Evolutionary conservation across 2,113 vertebrate species (phyloP), one percentile per base, ranked within the genome.

Genomic region (Lophius piscatorius): DNA sequence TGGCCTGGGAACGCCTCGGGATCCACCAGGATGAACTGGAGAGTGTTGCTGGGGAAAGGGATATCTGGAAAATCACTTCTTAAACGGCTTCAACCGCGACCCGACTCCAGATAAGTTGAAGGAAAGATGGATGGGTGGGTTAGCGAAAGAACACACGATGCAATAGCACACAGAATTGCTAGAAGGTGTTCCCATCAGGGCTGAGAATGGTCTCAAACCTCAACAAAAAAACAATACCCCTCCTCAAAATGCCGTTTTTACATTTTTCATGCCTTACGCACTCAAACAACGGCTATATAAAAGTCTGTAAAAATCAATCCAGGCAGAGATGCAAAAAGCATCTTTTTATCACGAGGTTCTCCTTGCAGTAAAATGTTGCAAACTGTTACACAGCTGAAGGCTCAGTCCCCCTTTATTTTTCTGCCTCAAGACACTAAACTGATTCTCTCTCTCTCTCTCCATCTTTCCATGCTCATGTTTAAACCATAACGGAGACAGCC

Each of bases 401-500:
- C 47, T 73, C 42, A 6, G 60, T 48, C 70, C 56, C 40, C 76
- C 48, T 67, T 78, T 69, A 76, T 76, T 69, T 76, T 63, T 52
- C 44, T 42, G 59, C 63, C 78, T 72, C 48, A 56, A 67, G 71
- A 80, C 72, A 68, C 42, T 55, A 49, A 68, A 79, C 60, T 40
- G 39, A 79, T 74, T 80, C 57, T 42, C 39, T 50, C 50, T 31
- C 40, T 62, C 57, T 50, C 55, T 59, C 40, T 77, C 57, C 63
- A 51, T 78, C 78, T 69, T 73, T 61, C 51, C 47, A 5, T 34
- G 41, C 71, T 87, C 80, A 84, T 89, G 83, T 86, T 85, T 86
- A 83, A 87, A 84, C 73, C 83, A 86, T 87, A 40, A 80, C 75
- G 73, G 57, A 76, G 68, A 70, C 48, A 54, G 73, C 64, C 80